Evolutionary conservation across 2,888 invertebrate genomes (phyloP), one percentile per base, ranked within the genome.

Genomic region (Acanthacorydalis orientalis): DNA sequence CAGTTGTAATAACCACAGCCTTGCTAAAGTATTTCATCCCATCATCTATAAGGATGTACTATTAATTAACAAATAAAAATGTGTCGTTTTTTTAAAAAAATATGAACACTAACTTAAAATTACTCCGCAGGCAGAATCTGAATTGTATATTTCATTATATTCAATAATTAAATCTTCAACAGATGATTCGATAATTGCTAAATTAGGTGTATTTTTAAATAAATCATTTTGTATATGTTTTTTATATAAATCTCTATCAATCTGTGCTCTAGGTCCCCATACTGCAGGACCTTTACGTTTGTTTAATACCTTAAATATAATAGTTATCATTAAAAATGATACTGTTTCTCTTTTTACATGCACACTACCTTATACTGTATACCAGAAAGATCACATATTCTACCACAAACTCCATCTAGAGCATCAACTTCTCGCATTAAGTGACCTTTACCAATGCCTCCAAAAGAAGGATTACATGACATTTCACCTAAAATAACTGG

Each of bases 381-480:
- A 7, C 88, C 88, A 6, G 87, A 83, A 41, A 73, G 57, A 66
- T 89, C 90, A 65, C 89, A 90, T 48, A 88, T 80, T 53, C 80
- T 69, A 7, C 74, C 77, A 67, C 87, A 90, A 7, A 92, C 61
- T 2, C 91, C 91, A 68, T 88, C 91, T 37, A 92, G 65, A 2
- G 91, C 90, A 65, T 92, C 91, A 8, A 92, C 68, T 69, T 91
- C 91, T 54, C 78, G 73, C 76, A 90, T 82, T 45, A 90, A 67
- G 62, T 91, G 87, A 0, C 89, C 90, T 65, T 92, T 92, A 0
- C 90, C 91, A 54, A 92, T 86, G 7, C 91, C 91, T 31, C 91
- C 91, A 67, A 92, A 92, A 0, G 89, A 85, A 15, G 92, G 91
- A 68, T 92, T 92, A 59, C 92, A 91, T 0, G 89, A 88, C 91